Base-by-base conservation (phyloP, 2,888 invertebrate species). In the Hirudinaria manillensis region DNA sequence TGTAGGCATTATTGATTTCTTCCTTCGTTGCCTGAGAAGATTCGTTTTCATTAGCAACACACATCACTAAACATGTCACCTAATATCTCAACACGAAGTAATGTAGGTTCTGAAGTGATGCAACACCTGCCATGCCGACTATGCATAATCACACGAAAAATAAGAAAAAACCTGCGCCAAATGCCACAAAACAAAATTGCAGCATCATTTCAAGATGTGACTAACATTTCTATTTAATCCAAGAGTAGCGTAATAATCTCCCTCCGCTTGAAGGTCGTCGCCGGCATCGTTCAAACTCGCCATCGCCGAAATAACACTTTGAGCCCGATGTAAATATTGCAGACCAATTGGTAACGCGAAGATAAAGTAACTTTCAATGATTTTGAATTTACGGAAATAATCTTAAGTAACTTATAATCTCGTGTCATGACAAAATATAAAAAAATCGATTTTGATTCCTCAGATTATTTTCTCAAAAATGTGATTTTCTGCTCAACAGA, bases 1-100 rank as follows among this genome's bases (percentile, higher is more conserved):
- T 89, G 85, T 96, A 99, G 1, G 97, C 93, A 87, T 91, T 91
- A 82, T 90, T 93, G 80, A 99, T 96, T 86, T 98, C 96, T 79
- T 97, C 96, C 72, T 88, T 87, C 56, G 92, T 89, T 10, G 98
- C 98, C 98, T 99, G 83, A 61, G 24, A 34, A 68, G 34, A 68
- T 34, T 6, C 29, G 34, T 32, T 32, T 29, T 2, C 32, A 16
- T 34, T 68, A n/a, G n/a, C 32, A 61, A 27, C 13, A 16, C 1
- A 61, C 2, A 29, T 29, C 36, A 68, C 34, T 34, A 16, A 19
- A 29, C 68, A 68, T 10, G n/a, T 34, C n/a, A 34, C 34, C n/a
- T 0, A 68, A 1, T 29, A 34, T 34, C 6, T 34, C 13, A 65
- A 19, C 10, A 29, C 34, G 10, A 68, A 36, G 32, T 7, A 68